These are phyloP conservation scores for Acromyrmex echinatior DNA, from an alignment of 1,140 invertebrate species.

Conservation along the genomic window DNA sequence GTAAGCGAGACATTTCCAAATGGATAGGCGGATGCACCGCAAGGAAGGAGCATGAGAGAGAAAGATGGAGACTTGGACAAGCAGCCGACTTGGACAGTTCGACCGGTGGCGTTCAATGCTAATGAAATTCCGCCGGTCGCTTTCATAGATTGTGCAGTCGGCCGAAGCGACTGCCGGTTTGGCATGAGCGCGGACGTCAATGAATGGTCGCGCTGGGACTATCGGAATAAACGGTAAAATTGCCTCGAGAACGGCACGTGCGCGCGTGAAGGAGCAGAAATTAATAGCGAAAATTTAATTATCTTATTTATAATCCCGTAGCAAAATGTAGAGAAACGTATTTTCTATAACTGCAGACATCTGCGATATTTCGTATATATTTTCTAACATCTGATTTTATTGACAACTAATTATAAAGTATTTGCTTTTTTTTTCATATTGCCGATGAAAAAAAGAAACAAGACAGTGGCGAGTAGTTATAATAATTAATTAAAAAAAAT, in stretches of 20 bases:
- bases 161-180: conserved; percentile 73
- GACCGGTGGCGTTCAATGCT: conserved; percentile 77
- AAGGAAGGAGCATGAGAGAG: conserved; percentile 58
- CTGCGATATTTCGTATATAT: background rate
- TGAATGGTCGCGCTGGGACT: conserved; percentile 63
- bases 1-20: background rate
- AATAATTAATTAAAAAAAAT: background rate
- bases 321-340: background rate
- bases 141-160: conserved; percentile 76
- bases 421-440: background rate
- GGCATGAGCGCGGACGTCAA: conserved; percentile 67
- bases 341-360: background rate
- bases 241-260: conserved; percentile 49
- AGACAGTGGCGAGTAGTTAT: background rate
- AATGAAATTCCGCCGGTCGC: conserved; percentile 81
- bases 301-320: background rate
- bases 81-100: conserved; percentile 76
- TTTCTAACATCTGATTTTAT: background rate
- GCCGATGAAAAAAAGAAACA: background rate
- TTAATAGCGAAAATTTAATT: conserved; percentile 16
- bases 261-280: conserved; percentile 32
- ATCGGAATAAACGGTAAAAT: conserved; percentile 51
- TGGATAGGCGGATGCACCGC: conserved; percentile 25
- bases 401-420: background rate
- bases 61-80: conserved; percentile 57